These are phyloP conservation scores for Meda fulgida DNA, from an alignment of 2,797 vertebrate genomes.

Conservation along the genomic window DNA sequence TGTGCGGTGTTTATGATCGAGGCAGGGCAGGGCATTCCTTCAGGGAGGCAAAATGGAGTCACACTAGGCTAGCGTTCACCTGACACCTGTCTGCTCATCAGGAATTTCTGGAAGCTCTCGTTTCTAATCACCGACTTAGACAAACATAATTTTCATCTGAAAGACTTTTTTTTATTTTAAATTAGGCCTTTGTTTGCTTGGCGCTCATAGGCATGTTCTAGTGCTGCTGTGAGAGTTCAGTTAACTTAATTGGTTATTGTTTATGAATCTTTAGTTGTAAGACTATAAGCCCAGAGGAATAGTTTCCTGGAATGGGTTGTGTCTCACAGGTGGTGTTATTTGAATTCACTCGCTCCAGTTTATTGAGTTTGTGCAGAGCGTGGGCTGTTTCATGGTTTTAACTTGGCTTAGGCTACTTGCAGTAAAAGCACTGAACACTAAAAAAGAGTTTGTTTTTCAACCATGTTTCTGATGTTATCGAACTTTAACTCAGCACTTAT, in stretches of 20 bases:
- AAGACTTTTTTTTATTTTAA: neutral
- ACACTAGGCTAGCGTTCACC: neutral
- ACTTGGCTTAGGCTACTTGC: neutral
- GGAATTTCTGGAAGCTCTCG: constrained; percentile 29
- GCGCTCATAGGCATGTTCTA: neutral
- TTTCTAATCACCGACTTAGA: neutral
- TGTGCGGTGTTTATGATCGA: neutral
- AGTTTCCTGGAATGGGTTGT: neutral
- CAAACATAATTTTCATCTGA: neutral
- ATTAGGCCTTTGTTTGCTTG: neutral
- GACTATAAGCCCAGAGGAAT: constrained; percentile 3
- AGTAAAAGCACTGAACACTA: neutral
- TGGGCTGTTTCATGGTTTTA: neutral
- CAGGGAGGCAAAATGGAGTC: constrained; percentile 3
- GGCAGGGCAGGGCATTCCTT: neutral
- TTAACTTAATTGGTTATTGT: constrained; percentile 3
- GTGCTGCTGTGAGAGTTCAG: neutral
- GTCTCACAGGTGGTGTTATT: constrained; percentile 8
- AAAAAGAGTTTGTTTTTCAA: neutral
- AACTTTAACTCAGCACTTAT: neutral
- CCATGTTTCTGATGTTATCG: neutral
- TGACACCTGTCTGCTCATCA: constrained; percentile 7
- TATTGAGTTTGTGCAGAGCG: constrained; percentile 8
- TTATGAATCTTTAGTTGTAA: constrained; percentile 11
- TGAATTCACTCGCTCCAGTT: constrained; percentile 1